Percentiles rank a stretch among this genome's conserved stretches.
phyloP scores from a whole-genome alignment of 2,888 invertebrate genomes.

The Yponomeuta malinellus region DNA sequence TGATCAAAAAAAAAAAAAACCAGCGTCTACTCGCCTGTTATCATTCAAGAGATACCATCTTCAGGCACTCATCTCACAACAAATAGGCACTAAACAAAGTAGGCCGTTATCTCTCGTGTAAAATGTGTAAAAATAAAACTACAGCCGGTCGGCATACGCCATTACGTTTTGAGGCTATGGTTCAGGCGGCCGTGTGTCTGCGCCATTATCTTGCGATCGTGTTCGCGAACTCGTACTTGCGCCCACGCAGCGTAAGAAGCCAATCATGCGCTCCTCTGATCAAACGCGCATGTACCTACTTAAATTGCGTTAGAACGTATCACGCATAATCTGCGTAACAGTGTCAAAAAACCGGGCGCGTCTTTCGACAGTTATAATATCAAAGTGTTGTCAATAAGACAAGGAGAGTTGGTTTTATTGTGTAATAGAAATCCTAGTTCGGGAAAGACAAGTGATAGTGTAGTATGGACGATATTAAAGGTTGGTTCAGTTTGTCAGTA shows the following conservation, averaged over 20 bases:
- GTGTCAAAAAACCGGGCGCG: background rate
- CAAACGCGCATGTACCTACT: background rate
- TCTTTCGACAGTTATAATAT: background rate
- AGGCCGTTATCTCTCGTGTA: background rate
- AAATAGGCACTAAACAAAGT: background rate
- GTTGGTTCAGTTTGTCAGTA: background rate
- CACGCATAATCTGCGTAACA: background rate
- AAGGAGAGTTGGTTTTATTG: background rate
- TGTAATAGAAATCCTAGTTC: background rate
- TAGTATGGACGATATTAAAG: background rate
- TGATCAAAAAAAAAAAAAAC: too few species aligned
- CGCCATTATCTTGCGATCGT: background rate
- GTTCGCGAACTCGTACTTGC: background rate
- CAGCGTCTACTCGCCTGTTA: background rate
- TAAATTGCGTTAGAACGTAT: background rate
- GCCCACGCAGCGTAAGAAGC: background rate
- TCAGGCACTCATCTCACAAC: background rate
- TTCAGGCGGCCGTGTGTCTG: background rate
- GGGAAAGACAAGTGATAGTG: background rate
- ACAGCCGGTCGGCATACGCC: background rate
- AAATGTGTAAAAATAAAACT: background rate
- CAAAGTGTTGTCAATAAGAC: background rate
- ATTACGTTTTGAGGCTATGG: slow-evolving; percentile 1
- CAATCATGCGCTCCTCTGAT: background rate
- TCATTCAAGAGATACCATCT: background rate